These are phyloP conservation scores for Drosophila multiciliata DNA, from an alignment of 2,888 invertebrate species.

Conservation along the genomic window DNA sequence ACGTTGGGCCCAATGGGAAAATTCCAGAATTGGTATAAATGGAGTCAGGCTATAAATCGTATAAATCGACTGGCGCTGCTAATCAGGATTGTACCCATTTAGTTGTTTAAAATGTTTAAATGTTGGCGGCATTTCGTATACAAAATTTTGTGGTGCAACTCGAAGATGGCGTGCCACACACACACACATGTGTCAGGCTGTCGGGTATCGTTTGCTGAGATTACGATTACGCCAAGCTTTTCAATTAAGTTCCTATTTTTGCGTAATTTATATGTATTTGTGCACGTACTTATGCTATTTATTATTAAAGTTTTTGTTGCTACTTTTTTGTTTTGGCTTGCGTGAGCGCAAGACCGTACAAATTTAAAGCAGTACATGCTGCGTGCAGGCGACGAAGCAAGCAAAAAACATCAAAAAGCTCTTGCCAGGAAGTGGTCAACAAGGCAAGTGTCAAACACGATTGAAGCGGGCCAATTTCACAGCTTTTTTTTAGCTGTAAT, in stretches of 20 bases:
- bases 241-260: background rate
- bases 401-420: slow-evolving; percentile 7
- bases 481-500: slow-evolving; percentile 30
- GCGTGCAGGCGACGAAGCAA: slow-evolving; percentile 13
- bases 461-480: slow-evolving; percentile 44
- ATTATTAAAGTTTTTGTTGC: background rate
- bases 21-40: background rate
- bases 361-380: slow-evolving; percentile 33
- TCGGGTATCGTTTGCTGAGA: background rate
- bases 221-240: background rate
- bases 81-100: background rate
- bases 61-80: background rate
- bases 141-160: background rate
- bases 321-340: slow-evolving; percentile 16
- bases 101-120: background rate
- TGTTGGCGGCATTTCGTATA: background rate
- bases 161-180: background rate
- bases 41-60: background rate
- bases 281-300: background rate
- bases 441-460: slow-evolving; percentile 48
- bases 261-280: background rate
- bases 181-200: background rate
- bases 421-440: slow-evolving; percentile 29
- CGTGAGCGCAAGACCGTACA: slow-evolving; percentile 42
- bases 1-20: background rate